Evolutionary conservation across 2,113 vertebrate genomes (phyloP).

Genomic region (Larimichthys polyactis): DNA sequence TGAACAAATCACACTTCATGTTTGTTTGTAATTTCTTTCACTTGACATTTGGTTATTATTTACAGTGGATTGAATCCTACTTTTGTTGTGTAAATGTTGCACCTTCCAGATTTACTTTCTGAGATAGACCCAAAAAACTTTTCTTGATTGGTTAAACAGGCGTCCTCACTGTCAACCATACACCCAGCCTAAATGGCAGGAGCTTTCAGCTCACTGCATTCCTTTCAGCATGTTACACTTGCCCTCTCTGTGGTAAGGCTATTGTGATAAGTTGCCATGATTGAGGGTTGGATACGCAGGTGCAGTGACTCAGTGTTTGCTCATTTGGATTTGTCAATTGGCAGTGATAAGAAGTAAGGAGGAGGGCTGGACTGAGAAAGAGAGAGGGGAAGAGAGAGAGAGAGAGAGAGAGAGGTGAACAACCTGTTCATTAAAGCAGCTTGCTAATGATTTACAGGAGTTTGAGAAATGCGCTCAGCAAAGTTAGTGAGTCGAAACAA

Average conservation of each 20-base stretch:
- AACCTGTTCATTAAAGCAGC: conserved; percentile 68
- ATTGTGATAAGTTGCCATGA: conserved; percentile 67
- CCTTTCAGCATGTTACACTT: conserved; percentile 13
- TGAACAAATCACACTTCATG: conserved; percentile 14
- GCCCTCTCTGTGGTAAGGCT: conserved; percentile 40
- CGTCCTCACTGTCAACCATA: conserved; percentile 5
- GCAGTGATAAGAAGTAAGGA: conserved; percentile 55
- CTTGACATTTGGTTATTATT: conserved; percentile 32
- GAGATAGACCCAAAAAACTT: conserved; percentile 2
- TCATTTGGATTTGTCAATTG: conserved; percentile 71
- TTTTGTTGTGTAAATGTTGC: conserved; percentile 4
- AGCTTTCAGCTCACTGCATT: conserved; percentile 15
- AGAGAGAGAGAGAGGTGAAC: conserved; percentile 34
- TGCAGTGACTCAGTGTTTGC: conserved; percentile 79
- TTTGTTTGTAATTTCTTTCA: not conserved
- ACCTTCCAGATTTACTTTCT: conserved; percentile 11
- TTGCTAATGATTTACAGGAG: conserved; percentile 78
- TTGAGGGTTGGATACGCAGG: conserved; percentile 73
- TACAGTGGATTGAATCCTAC: conserved; percentile 4
- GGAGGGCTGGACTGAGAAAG: conserved; percentile 16
- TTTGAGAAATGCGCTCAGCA: conserved; percentile 56
- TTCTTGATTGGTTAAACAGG: not conserved
- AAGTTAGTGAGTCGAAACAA: conserved; percentile 49
- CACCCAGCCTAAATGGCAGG: not conserved
- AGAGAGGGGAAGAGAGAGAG: conserved; percentile 5